Base-by-base conservation (phyloP, 2,888 invertebrate species). In the Latrodectus elegans region DNA sequence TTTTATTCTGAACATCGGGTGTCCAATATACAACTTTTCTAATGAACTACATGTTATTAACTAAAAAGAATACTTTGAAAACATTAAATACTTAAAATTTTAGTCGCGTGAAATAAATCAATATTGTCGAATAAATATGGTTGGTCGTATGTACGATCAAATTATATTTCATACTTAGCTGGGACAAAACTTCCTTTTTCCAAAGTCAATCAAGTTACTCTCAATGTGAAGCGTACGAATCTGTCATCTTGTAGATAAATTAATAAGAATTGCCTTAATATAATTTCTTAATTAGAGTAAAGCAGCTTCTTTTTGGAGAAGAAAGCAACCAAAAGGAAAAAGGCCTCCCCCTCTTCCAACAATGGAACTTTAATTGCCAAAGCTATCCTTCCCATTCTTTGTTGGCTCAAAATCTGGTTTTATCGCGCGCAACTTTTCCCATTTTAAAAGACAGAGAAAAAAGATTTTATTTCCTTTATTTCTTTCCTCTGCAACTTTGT, bases 241-340 rank as follows among this genome's bases (percentile, higher is more conserved):
- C 80, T 86, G 77, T 77, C 81, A 81, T 81, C 52, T 53, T 67
- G 68, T 74, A 76, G 65, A 75, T 78, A 79, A 84, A 88, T 84
- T 83, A 88, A 88, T 80, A 80, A 78, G 68, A 65, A 87, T 86
- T 74, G 74, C 84, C 74, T 75, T 83, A 73, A 83, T 84, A 79
- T 88, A 84, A 88, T 84, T 84, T 84, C 88, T 79, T 84, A 88
- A 79, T 84, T 88, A 83, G 79, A 80, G 79, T 71, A 87, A 87
- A 81, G 86, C 80, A 78, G 15, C 67, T 76, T 60, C 26, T 38
- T 38, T 38, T 67, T 15, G 81, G 60, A 74, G 53, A 81, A 81
- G 73, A 67, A 67, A 49, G 64, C 38, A 12, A 26, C 17, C 11
- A 76, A 22, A 51, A 11, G 22, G 52, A 78, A 53, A 79, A 74